Conservation (phyloP, 2,797 vertebrate species). For the Parambassis ranga region DNA sequence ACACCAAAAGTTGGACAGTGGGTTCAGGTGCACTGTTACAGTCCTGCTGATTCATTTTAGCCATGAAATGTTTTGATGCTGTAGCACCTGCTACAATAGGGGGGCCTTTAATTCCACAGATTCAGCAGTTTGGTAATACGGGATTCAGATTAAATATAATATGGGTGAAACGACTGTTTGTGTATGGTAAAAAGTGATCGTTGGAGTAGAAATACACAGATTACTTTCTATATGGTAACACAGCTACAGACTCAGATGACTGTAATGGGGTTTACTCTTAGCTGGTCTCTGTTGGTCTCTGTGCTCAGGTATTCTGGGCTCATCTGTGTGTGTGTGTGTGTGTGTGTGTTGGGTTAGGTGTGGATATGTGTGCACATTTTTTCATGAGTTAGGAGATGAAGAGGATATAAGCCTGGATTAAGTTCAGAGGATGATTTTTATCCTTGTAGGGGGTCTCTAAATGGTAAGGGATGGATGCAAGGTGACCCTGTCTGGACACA, state of each 20-base stretch:
- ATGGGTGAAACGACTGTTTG: too few species aligned
- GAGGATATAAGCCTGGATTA: constrained; percentile 80
- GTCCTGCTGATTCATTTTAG: too few species aligned
- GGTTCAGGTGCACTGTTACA: too few species aligned
- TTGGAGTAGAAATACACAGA: neutral
- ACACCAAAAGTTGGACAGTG: too few species aligned
- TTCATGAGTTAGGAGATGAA: constrained; percentile 64
- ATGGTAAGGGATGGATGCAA: constrained; percentile 75
- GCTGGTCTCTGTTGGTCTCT: constrained; percentile 3
- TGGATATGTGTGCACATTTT: constrained; percentile 19
- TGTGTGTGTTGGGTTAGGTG: neutral
- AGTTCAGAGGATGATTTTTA: constrained; percentile 80
- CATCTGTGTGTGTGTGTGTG: constrained; percentile 5
- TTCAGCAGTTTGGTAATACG: too few species aligned
- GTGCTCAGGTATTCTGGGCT: constrained; percentile 28
- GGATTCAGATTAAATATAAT: too few species aligned
- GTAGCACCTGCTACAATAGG: too few species aligned
- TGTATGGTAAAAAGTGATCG: too few species aligned
- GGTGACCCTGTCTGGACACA: constrained; percentile 76
- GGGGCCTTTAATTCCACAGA: too few species aligned
- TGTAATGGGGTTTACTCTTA: constrained; percentile 32
- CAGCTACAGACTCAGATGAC: constrained; percentile 45
- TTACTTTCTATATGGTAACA: neutral
- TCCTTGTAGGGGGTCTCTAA: constrained; percentile 79
- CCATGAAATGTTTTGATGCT: too few species aligned